Base-by-base conservation (phyloP, 2,888 invertebrate species). In the Nebria salina region DNA sequence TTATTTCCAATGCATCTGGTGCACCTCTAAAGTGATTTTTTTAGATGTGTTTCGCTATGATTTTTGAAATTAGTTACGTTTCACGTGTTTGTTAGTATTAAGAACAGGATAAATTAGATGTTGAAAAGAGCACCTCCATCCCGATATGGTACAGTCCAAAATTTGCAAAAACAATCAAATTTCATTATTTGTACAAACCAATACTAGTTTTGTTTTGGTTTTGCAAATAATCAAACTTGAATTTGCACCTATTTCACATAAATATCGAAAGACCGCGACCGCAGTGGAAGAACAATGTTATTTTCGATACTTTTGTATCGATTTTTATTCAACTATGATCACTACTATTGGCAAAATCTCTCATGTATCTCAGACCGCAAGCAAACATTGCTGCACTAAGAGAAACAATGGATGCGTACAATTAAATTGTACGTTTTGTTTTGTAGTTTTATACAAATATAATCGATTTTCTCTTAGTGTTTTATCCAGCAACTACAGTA, bases 261-360 rank as follows among this genome's bases (percentile, higher is more conserved):
- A 70, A 75, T 20, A 64, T 54, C 20, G 75, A 43, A 43, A 75
- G 64, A 74, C 65, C 72, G 75, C 80, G 68, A 75, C 81, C 81
- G 81, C 81, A 81, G 81, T 81, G 81, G 81, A 81, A 81, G 81
- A 81, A 81, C 81, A 76, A 43, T 11, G 54, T 54, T 54, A 54
- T 54, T 72, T 68, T 72, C 25, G 81, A 81, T 81, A 81, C 76
- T 65, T 34, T 25, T 42, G 81, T 81, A 81, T 76, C 81, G 42
- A 65, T 42, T 41, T 54, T 75, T 25, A 65, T 75, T 25, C 43
- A 80, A 80, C 75, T 70, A 70, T 41, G 34, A 70, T 54, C 75
- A 72, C 80, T 75, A 80, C 72, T 76, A 65, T 80, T 80, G 80
- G 80, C 80, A 80, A 80, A 80, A 72, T 72, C 75, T 80, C 15